Percentiles rank a stretch among this genome's conserved stretches.
Conservation (phyloP, 2,113 vertebrate genomes). For the Tragelaphus strepsiceros region DNA sequence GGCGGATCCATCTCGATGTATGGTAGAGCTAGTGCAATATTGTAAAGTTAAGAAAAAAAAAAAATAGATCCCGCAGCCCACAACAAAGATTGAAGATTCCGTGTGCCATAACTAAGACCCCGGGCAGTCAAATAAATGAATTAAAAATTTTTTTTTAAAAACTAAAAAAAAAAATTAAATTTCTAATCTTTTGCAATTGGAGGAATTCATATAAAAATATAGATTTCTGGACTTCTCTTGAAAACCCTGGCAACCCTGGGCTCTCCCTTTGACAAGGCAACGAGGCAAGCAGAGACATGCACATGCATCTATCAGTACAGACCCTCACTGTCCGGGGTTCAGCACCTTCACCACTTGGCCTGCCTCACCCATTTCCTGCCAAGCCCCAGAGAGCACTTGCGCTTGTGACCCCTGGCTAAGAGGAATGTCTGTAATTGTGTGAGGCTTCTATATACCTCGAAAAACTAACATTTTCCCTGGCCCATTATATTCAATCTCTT, state of each 20-base stretch:
- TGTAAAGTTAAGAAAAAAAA: too few species aligned
- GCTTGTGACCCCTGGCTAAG: background rate
- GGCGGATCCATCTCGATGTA: too few species aligned
- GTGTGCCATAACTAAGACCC: background rate
- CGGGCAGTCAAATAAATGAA: accelerated
- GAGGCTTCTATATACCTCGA: background rate
- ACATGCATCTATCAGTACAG: background rate
- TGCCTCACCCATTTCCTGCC: background rate
- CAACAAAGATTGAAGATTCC: background rate
- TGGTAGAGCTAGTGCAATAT: too few species aligned
- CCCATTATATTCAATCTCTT: background rate
- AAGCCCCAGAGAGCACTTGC: background rate
- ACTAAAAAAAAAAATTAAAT: background rate
- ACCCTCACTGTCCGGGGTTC: background rate
- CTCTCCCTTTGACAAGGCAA: background rate
- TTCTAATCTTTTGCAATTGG: background rate
- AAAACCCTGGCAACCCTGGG: background rate
- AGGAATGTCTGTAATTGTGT: background rate
- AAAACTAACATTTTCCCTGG: background rate
- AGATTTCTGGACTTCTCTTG: background rate
- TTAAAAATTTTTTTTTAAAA: background rate
- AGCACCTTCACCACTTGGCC: background rate
- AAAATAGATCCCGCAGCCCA: accelerated
- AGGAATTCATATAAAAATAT: background rate
- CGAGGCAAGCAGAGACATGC: background rate